phyloP scores from a whole-genome alignment of 92 coral and sea anemone species.

The Galaxea fascicularis region DNA sequence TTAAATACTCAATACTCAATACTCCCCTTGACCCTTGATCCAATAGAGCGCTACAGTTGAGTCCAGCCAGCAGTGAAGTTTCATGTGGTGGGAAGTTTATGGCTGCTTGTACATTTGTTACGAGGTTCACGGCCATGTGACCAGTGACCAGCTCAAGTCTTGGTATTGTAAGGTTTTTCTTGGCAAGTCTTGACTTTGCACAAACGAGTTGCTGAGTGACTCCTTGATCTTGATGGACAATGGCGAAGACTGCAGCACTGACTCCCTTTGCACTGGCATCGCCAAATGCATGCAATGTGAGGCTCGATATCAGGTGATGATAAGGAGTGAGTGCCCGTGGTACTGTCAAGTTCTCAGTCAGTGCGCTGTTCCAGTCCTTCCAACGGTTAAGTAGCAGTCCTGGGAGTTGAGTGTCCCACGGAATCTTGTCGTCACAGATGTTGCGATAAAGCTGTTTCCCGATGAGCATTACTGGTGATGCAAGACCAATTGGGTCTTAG shows the following conservation, averaged over 20 bases:
- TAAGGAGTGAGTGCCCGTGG: constrained; percentile 42
- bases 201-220: constrained; percentile 54
- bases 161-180: constrained; percentile 53
- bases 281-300: constrained; percentile 50
- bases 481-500: constrained; percentile 70
- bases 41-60: constrained; percentile 54
- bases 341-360: constrained; percentile 46
- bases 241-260: constrained; percentile 51
- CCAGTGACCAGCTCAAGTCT: constrained; percentile 55
- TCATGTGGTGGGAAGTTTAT: constrained; percentile 17
- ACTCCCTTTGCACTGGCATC: constrained; percentile 49
- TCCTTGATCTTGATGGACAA: constrained; percentile 49
- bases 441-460: constrained; percentile 68
- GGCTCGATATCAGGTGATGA: constrained; percentile 28
- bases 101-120: constrained; percentile 56
- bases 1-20: constrained; percentile 36
- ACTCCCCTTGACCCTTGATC: constrained; percentile 63
- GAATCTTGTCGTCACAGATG: constrained; percentile 61
- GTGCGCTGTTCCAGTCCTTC: constrained; percentile 51
- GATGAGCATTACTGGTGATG: constrained; percentile 54
- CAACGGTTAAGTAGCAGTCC: constrained; percentile 54
- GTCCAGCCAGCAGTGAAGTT: constrained; percentile 45
- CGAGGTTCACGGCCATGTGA: constrained; percentile 60
- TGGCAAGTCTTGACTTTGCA: constrained; percentile 58
- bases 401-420: constrained; percentile 69